These are phyloP conservation scores for Cheirogaleus major DNA, from an alignment of 2,797 vertebrate genomes.

Conservation along the genomic window DNA sequence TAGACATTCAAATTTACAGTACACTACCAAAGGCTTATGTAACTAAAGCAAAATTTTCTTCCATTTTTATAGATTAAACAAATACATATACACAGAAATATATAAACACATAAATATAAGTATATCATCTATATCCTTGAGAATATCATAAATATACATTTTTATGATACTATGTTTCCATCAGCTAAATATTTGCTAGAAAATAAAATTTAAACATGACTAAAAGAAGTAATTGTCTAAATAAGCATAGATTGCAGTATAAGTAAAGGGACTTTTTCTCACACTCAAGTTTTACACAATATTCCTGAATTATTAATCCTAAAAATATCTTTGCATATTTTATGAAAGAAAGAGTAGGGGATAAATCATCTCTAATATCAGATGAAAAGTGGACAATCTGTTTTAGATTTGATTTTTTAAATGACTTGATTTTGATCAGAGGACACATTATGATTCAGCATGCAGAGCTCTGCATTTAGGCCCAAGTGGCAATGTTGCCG, in stretches of 20 bases:
- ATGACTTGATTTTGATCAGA: background rate
- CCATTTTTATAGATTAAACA: background rate
- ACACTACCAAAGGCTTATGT: background rate
- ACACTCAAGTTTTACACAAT: background rate
- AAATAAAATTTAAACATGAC: background rate
- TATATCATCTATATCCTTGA: background rate
- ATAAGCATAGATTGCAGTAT: background rate
- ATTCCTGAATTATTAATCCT: background rate
- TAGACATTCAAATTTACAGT: background rate
- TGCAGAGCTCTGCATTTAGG: background rate
- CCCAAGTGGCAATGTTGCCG: background rate
- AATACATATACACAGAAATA: background rate
- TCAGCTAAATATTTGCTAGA: constrained; percentile 16
- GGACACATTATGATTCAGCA: background rate
- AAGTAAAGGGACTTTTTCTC: background rate
- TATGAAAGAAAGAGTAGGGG: background rate
- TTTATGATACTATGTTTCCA: background rate
- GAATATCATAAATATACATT: background rate
- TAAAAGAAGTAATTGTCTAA: constrained; percentile 18
- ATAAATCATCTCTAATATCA: background rate
- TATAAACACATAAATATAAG: background rate
- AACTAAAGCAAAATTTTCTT: background rate
- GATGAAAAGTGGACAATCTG: background rate
- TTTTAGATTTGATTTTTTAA: background rate
- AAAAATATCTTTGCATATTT: background rate